Base-by-base conservation (phyloP, 53 echinoderm and acorn worm genomes). In the Actinopyga echinites region DNA sequence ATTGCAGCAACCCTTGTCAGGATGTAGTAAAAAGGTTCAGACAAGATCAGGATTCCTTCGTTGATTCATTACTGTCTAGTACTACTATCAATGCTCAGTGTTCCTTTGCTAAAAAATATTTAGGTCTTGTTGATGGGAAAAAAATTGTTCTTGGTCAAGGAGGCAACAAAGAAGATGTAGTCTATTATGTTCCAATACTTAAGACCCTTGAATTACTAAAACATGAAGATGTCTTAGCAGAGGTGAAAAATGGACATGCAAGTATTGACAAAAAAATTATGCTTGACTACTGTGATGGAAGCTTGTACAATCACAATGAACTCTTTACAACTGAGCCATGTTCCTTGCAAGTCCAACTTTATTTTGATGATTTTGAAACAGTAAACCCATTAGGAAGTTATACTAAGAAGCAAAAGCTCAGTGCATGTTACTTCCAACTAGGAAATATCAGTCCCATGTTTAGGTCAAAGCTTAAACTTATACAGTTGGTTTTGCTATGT, bases 361-460 rank as follows among this genome's bases (percentile, higher is more conserved):
- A 90, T 66, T 81, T 63, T 82, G 86, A 86, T 52, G 86, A 90
- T 17, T 90, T 86, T 28, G 40, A 57, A 17, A 56, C 63, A 19
- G 85, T 38, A 52, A 91, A 91, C 56, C 91, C 87, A 40, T 26
- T 91, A 13, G 84, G 87, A 11, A 85, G 62, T 34, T 84, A 85
- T 26, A 84, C 62, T 5, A 80, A 84, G 42, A 20, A 74, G 10
- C 52, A 79, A 45, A 91, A 91, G 49, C 54, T 91, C 43, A 52
- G 35, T 24, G 87, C 55, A 53, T 49, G 79, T 53, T 91, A 91
- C 43, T 91, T 35, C 24, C 13, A 38, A 15, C 79, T 90, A 20
- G 86, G 90, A 20, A 91, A 91, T 49, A 61, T 91, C 15, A 42
- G 69, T 5, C 80, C 91, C 5, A 61, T 80, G 43, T 88, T 69